Conservation (phyloP, 2,113 vertebrate species). For the Octodon degus region DNA sequence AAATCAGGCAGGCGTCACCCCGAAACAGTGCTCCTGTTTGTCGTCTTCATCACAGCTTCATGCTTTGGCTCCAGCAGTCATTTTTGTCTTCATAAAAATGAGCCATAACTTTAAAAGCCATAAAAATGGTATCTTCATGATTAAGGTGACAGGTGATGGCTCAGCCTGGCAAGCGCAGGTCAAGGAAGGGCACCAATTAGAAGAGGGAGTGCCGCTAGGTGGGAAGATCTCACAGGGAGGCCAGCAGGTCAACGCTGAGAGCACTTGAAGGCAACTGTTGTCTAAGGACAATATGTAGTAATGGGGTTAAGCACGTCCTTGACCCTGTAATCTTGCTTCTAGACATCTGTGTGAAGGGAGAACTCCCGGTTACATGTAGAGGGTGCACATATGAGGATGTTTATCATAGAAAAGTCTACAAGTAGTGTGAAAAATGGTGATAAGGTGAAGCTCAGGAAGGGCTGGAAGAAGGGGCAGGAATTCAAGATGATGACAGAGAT, state of each 20-base stretch:
- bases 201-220: neutral
- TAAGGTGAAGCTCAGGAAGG: neutral
- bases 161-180: neutral
- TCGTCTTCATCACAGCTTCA: neutral
- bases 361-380: neutral
- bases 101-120: neutral
- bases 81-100: conserved; percentile 29
- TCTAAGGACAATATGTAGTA: neutral
- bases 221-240: neutral
- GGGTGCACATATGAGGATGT: too few relatives aligned
- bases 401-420: neutral
- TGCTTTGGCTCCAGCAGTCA: neutral
- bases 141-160: neutral
- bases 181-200: neutral
- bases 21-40: neutral
- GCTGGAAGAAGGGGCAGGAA: neutral
- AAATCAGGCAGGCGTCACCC: neutral
- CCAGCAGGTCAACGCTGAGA: neutral
- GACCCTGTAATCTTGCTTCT: neutral
- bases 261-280: neutral
- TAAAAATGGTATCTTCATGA: neutral
- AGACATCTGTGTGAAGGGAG: neutral
- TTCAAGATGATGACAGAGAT: neutral
- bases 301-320: neutral
- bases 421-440: neutral